Evolutionary conservation across 2,888 invertebrate species (phyloP).

Genomic region (Apodemia zela): DNA sequence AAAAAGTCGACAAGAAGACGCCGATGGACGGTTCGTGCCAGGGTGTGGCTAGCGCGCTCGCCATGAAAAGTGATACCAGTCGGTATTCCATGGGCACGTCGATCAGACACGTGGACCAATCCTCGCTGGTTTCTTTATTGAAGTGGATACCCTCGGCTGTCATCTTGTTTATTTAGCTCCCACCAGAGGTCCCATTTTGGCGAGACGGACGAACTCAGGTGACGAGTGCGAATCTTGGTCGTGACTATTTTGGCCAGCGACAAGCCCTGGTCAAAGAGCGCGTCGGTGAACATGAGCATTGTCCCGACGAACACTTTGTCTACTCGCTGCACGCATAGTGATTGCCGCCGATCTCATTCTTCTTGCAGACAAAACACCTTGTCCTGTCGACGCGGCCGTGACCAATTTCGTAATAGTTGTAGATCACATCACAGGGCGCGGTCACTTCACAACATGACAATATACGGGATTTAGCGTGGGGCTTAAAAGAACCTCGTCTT

Average conservation of each 20-base stretch:
- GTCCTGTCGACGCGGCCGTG: slow-evolving; percentile 10
- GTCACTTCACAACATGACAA: background rate
- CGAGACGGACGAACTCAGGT: background rate
- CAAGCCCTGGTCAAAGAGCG: slow-evolving; percentile 5
- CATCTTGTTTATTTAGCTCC: background rate
- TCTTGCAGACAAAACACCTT: slow-evolving; percentile 3
- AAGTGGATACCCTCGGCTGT: background rate
- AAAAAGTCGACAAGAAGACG: background rate
- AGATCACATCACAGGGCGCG: background rate
- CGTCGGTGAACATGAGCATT: slow-evolving; percentile 1
- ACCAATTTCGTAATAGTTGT: slow-evolving; percentile 12
- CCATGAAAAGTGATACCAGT: background rate
- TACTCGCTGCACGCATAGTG: background rate
- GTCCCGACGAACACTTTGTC: background rate
- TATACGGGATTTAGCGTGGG: background rate
- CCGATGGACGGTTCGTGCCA: background rate
- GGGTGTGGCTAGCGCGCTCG: background rate
- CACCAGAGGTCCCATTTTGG: slow-evolving; percentile 1
- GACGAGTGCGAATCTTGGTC: slow-evolving; percentile 3
- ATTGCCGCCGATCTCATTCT: background rate
- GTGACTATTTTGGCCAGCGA: background rate
- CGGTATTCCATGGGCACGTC: background rate
- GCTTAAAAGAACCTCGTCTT: background rate
- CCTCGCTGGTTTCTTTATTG: background rate
- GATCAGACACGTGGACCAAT: no score